These are phyloP conservation scores for Rhorus exstirpatorius DNA, from an alignment of 2,888 invertebrate species.

Conservation along the genomic window DNA sequence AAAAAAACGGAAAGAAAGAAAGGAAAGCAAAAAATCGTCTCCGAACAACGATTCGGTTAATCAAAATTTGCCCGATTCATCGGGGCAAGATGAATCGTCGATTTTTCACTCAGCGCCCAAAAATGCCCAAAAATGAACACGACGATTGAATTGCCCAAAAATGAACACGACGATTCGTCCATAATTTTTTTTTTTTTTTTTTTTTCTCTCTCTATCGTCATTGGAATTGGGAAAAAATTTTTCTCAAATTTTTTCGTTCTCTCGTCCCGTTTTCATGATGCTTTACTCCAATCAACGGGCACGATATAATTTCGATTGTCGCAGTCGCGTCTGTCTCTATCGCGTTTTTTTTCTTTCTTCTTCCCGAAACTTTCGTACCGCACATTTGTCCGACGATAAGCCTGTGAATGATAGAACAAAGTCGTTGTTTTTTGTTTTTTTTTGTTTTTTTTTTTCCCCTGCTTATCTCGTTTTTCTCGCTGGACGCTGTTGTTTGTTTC, in stretches of 20 bases:
- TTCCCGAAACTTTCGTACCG: slow-evolving; percentile 52
- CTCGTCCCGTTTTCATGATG: slow-evolving; percentile 9
- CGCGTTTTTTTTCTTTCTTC: slow-evolving; percentile 26
- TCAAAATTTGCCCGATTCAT: not conserved
- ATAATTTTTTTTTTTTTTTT: slow-evolving; percentile 9
- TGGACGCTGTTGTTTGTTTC: slow-evolving; percentile 28
- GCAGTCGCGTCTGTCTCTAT: slow-evolving; percentile 12
- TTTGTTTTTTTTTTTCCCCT: not conserved
- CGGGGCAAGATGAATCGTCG: slow-evolving; percentile 11
- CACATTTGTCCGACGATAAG: slow-evolving; percentile 53
- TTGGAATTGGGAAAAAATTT: too few species aligned
- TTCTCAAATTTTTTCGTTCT: not conserved
- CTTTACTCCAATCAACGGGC: slow-evolving; percentile 13
- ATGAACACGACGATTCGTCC: slow-evolving; percentile 41
- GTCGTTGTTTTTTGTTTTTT: slow-evolving; percentile 27
- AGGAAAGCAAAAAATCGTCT: not conserved
- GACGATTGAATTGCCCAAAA: slow-evolving; percentile 19
- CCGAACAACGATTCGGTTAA: not conserved
- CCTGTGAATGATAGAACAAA: slow-evolving; percentile 19
- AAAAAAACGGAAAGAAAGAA: not conserved
- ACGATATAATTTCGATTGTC: slow-evolving; percentile 21
- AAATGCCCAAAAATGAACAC: too few species aligned
- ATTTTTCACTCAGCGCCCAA: slow-evolving; percentile 22
- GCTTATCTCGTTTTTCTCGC: slow-evolving; percentile 44
- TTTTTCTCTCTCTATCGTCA: too few species aligned